Conservation (phyloP, 1,140 invertebrate genomes). For the Drosophila mojavensis region DNA sequence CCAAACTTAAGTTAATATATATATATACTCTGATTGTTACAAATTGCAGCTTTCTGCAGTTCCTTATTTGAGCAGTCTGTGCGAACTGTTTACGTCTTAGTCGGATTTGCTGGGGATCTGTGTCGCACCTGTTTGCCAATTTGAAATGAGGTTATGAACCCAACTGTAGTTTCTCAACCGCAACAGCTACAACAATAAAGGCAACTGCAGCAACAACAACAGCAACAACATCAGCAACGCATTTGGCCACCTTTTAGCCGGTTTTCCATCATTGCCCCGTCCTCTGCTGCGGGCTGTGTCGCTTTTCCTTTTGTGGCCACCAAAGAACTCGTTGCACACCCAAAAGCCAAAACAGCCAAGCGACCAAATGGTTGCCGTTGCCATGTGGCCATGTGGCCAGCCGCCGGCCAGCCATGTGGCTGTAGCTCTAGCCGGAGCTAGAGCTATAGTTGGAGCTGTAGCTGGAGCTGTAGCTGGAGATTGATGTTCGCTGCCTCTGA, state of each 20-base stretch:
- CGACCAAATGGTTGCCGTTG: conserved; percentile 45
- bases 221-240: conserved; percentile 48
- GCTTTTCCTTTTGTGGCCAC: conserved; percentile 80
- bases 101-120: conserved; percentile 45
- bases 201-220: conserved; percentile 38
- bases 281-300: conserved; percentile 20
- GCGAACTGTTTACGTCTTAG: conserved; percentile 31
- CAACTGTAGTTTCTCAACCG: conserved; percentile 70
- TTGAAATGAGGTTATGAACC: conserved; percentile 80
- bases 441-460: conserved; percentile 26
- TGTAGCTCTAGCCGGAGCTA: conserved; percentile 23
- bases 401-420: conserved; percentile 33
- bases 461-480: conserved; percentile 57
- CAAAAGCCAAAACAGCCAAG: conserved; percentile 18
- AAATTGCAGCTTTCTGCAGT: neutral
- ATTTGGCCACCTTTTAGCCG: conserved; percentile 69
- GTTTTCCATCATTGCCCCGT: conserved; percentile 4
- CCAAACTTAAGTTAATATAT: too few relatives aligned
- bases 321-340: conserved; percentile 75
- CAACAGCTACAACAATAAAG: conserved; percentile 38
- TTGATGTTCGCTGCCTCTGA: conserved; percentile 81
- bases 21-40: neutral
- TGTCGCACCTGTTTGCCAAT: conserved; percentile 80
- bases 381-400: conserved; percentile 40
- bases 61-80: conserved; percentile 8